Conservation (phyloP, 1,140 invertebrate genomes). For the Scaptomyza pallida region DNA sequence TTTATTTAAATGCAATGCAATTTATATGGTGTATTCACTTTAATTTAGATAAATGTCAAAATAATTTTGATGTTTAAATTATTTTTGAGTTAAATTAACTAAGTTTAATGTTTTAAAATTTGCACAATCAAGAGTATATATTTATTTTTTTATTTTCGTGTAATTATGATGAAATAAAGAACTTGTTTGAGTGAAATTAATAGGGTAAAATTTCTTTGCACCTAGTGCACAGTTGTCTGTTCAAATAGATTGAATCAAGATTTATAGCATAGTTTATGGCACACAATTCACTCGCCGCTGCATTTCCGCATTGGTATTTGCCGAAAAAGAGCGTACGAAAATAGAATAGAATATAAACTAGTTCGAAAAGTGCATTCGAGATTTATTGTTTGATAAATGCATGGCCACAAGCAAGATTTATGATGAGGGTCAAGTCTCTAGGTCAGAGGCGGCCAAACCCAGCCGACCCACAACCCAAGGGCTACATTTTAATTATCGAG, state of each 20-base stretch:
- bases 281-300: neutral
- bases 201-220: neutral
- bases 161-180: no score
- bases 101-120: no score
- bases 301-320: slow-evolving; percentile 14
- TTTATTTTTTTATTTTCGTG: no score
- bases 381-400: slow-evolving; percentile 46
- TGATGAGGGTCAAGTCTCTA: slow-evolving; percentile 16
- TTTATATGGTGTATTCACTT: no score
- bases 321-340: slow-evolving; percentile 7
- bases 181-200: no score
- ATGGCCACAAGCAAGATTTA: slow-evolving; percentile 31
- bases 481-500: slow-evolving; percentile 48
- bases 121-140: no score
- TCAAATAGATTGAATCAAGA: slow-evolving; percentile 12
- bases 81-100: no score
- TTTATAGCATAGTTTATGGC: slow-evolving; percentile 40
- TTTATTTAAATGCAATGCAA: no score
- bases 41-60: no score
- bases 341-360: slow-evolving; percentile 2
- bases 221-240: no score
- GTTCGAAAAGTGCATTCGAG: slow-evolving; percentile 39
- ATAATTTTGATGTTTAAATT: no score
- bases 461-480: slow-evolving; percentile 18
- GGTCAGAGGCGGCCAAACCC: slow-evolving; percentile 18